phyloP scores from a whole-genome alignment of 2,888 invertebrate genomes.

The Machimus atricapillus region DNA sequence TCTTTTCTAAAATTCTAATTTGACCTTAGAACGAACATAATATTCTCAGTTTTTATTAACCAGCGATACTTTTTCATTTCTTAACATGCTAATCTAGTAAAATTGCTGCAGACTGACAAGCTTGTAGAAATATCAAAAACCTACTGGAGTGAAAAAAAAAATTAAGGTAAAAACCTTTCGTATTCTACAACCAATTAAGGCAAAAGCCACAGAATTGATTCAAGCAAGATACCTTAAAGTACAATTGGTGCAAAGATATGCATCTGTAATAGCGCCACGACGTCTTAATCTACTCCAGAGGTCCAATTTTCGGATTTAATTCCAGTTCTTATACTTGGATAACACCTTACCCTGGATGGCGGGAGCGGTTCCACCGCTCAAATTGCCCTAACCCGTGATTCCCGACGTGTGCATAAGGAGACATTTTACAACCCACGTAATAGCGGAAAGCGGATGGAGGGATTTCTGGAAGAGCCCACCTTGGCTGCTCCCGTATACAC shows the following conservation, averaged over 20 bases:
- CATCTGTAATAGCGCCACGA: constrained; percentile 33
- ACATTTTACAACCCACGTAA: constrained; percentile 32
- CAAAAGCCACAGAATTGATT: background rate
- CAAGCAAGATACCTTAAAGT: constrained; percentile 2
- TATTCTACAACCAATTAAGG: background rate
- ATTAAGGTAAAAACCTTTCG: background rate
- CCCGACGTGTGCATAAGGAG: background rate
- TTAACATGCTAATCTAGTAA: background rate
- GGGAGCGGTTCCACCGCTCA: background rate
- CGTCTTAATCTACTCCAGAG: constrained; percentile 33
- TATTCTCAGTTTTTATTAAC: background rate
- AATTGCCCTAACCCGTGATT: constrained; percentile 4
- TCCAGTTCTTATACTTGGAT: constrained; percentile 35
- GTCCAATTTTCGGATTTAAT: constrained; percentile 39
- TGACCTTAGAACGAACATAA: background rate
- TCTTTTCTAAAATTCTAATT: no score
- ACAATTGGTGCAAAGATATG: background rate
- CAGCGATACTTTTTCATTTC: background rate
- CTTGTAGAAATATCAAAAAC: background rate
- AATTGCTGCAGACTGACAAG: background rate
- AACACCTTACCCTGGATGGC: background rate
- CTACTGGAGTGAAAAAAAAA: background rate
- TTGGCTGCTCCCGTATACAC: constrained; percentile 11
- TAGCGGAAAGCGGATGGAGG: background rate
- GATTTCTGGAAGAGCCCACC: background rate